Conservation (phyloP, 2,113 vertebrate genomes). For the Protobothrops mucrosquamatus region DNA sequence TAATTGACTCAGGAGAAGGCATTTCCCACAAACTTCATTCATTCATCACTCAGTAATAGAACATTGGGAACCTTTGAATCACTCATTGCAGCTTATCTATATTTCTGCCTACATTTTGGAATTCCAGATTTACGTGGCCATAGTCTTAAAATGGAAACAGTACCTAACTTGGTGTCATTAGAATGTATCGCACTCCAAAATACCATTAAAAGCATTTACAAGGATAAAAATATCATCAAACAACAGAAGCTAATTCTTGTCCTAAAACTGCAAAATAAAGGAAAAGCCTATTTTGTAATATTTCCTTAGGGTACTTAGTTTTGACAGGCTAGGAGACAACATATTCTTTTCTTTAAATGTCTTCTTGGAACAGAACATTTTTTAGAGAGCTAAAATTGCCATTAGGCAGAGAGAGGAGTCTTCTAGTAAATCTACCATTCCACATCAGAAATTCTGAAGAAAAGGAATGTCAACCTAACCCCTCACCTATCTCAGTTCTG, state of each 20-base stretch:
- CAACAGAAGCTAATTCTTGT: not conserved
- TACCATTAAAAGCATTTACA: not conserved
- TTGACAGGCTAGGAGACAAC: not conserved
- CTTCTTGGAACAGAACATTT: not conserved
- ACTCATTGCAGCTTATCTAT: not conserved
- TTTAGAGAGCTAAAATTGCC: not conserved
- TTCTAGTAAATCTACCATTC: not conserved
- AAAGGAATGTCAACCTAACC: not conserved
- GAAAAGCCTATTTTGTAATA: not conserved
- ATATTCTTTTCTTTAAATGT: not conserved
- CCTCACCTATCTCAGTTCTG: not conserved
- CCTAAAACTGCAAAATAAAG: not conserved
- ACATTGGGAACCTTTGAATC: not conserved
- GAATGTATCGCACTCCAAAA: not conserved
- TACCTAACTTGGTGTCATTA: not conserved
- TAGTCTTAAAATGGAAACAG: not conserved
- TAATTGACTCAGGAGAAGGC: not conserved
- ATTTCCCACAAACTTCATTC: not conserved
- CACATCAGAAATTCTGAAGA: not conserved
- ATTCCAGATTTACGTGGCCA: not conserved
- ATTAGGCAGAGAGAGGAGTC: not conserved
- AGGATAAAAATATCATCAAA: not conserved
- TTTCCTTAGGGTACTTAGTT: not conserved
- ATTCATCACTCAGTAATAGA: not conserved
- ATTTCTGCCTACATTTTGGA: not conserved